Conservation (phyloP, 2,888 invertebrate genomes). For the Limnephilus rhombicus region DNA sequence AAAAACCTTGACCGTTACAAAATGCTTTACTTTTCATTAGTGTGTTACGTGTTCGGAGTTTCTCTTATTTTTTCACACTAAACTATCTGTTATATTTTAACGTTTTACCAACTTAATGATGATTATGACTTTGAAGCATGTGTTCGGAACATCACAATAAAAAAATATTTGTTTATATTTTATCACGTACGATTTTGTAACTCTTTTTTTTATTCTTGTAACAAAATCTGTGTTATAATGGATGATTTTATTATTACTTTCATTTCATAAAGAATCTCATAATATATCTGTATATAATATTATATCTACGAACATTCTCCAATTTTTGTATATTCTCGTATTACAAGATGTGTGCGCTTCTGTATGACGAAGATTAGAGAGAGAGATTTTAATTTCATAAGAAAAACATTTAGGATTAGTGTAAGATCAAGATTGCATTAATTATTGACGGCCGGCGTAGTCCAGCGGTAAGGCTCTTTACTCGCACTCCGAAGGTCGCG, state of each 20-base stretch:
- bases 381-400: no score
- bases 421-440: not conserved
- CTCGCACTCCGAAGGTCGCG: no score
- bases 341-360: not conserved
- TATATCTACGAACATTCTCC: no score
- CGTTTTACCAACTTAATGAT: not conserved
- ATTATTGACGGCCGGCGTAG: no score
- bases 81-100: not conserved
- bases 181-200: not conserved
- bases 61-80: slow-evolving; percentile 25
- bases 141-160: not conserved
- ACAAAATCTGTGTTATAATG: not conserved
- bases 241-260: not conserved
- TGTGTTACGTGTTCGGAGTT: slow-evolving; percentile 22
- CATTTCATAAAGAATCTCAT: not conserved
- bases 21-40: slow-evolving; percentile 13
- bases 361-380: no score
- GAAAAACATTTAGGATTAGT: not conserved
- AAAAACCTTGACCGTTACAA: slow-evolving; percentile 39
- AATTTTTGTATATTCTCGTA: no score
- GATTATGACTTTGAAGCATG: slow-evolving; percentile 1
- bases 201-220: not conserved
- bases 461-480: no score
- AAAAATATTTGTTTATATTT: not conserved
- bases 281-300: no score